Percentiles rank a stretch among this genome's conserved stretches.
Conservation (phyloP, 1,140 invertebrate genomes). For the Platorchestia sp. region DNA sequence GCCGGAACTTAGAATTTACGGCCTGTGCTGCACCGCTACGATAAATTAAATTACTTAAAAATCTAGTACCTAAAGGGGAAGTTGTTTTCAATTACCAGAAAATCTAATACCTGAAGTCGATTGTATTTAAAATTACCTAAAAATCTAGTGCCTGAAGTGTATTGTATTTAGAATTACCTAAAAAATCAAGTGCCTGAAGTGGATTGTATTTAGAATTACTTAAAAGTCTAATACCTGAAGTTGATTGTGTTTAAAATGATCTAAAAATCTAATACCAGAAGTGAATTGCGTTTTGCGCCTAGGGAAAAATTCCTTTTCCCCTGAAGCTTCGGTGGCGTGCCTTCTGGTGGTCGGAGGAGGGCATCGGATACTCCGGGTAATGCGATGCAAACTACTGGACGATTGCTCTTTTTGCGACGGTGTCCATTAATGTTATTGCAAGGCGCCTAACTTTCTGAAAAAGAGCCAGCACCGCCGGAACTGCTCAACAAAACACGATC, state of each 20-base stretch:
- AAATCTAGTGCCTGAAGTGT: not conserved
- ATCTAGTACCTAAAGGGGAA: too few relatives aligned
- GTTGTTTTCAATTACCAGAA: too few relatives aligned
- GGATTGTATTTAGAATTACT: too few relatives aligned
- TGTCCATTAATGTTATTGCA: conserved; percentile 20
- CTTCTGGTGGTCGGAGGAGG: not conserved
- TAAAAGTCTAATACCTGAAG: not conserved
- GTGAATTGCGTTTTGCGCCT: not conserved
- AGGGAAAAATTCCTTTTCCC: not conserved
- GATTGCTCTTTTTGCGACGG: not conserved
- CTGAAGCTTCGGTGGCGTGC: not conserved
- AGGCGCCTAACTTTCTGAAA: not conserved
- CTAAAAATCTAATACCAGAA: not conserved
- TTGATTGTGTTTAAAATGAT: not conserved
- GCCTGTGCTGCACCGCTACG: too few relatives aligned
- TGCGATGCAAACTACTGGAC: not conserved
- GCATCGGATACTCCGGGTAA: not conserved
- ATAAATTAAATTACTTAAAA: too few relatives aligned
- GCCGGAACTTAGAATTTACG: too few relatives aligned
- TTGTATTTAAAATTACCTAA: too few relatives aligned
- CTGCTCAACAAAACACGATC: not conserved
- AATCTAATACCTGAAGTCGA: too few relatives aligned
- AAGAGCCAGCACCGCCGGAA: not conserved
- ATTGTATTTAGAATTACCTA: too few relatives aligned
- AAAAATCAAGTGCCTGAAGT: too few relatives aligned